Evolutionary conservation across 2,797 vertebrate genomes (phyloP).

Genomic region (Gila robusta): DNA sequence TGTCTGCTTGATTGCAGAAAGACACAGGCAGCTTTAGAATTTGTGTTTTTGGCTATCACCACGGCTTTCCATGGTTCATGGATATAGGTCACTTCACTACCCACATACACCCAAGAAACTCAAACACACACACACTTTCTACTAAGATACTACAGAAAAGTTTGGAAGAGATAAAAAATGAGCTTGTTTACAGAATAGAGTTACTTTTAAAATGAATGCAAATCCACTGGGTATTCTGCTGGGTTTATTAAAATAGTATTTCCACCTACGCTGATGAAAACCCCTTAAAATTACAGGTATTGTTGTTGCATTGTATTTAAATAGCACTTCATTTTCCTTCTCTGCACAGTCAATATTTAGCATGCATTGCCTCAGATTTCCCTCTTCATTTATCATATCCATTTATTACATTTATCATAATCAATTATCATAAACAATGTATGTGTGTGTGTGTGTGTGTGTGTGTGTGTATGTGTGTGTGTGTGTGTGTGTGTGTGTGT

Average conservation of each 20-base stretch:
- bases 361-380: not conserved
- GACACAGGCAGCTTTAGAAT: slow-evolving; percentile 69
- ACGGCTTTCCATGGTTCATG: slow-evolving; percentile 72
- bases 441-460: not conserved
- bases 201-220: slow-evolving; percentile 15
- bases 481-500: no score
- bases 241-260: not conserved
- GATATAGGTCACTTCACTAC: slow-evolving; percentile 71
- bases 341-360: slow-evolving; percentile 2
- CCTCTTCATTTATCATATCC: not conserved
- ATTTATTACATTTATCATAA: not conserved
- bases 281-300: not conserved
- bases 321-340: slow-evolving; percentile 26
- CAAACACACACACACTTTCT: not conserved
- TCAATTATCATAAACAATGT: not conserved
- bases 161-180: not conserved
- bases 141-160: not conserved
- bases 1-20: slow-evolving; percentile 77
- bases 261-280: not conserved
- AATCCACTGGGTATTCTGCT: slow-evolving; percentile 5
- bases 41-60: slow-evolving; percentile 69
- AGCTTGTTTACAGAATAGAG: slow-evolving; percentile 17
- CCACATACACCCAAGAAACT: slow-evolving; percentile 28
- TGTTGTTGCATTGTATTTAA: not conserved
- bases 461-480: no score